Evolutionary conservation across 1,140 invertebrate species (phyloP), one percentile per base, ranked within the genome.

Genomic region (Bradysia coprophila): DNA sequence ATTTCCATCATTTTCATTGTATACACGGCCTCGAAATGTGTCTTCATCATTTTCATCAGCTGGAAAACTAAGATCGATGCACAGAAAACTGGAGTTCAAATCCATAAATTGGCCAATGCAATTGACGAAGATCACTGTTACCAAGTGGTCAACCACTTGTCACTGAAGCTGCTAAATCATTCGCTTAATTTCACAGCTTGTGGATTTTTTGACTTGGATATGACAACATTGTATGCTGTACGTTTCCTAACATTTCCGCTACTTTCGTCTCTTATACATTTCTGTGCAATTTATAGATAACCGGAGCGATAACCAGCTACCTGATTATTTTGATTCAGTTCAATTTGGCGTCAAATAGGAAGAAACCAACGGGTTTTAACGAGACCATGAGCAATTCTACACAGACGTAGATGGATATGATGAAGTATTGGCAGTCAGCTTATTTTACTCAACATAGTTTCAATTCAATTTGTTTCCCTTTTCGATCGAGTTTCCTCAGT

Each of bases 291-390:
- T 28, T 42, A 16, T 19, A 49, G 48, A 43, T 60, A 21, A 56
- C 55, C 34, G 58, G 58, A 21, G 58, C 57, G 15, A 61, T 61
- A 24, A 61, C 58, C 1, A 60, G 57, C 38, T 61, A 61, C 21
- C 45, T 61, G 3, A 61, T 61, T 21, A 61, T 61, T 5, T 43
- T 61, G 20, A 60, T 61, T 32, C 58, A 61, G 46, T 61, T 61
- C 21, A 61, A 60, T 47, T 48, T 61, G 41, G 58, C 58, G 19
- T 56, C 57, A 4, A 54, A 60, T 24, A 6, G 36, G 21, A 38
- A 16, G 5, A 34, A 34, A 13, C n/a, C n/a, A n/a, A n/a, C n/a
- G n/a, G n/a, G n/a, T n/a, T n/a, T n/a, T n/a, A n/a, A n/a, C n/a
- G n/a, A n/a, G n/a, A n/a, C n/a, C n/a, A n/a, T n/a, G n/a, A n/a